Conservation (phyloP, 1,140 invertebrate genomes). For the Mycetomoellerius zeteki region DNA sequence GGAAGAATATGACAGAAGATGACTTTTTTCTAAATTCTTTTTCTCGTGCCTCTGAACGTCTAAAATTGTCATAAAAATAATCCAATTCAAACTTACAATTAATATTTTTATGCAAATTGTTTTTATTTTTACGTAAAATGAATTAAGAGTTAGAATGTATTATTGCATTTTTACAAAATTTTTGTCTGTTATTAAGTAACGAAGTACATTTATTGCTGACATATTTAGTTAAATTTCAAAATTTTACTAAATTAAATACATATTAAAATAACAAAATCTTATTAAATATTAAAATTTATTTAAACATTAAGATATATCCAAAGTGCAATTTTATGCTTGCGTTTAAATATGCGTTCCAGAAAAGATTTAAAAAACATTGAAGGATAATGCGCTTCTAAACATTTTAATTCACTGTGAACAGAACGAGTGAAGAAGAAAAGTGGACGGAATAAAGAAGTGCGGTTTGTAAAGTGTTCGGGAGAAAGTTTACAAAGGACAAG, state of each 20-base stretch:
- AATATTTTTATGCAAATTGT: slow-evolving; percentile 16
- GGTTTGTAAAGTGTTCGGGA: slow-evolving; percentile 28
- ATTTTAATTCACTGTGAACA: not conserved
- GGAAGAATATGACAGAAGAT: not conserved
- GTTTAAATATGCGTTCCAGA: not conserved
- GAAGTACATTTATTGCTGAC: not conserved
- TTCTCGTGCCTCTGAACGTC: not conserved
- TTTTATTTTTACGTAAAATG: not conserved
- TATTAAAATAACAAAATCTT: not conserved
- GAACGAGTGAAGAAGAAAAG: slow-evolving; percentile 17
- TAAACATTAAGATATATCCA: not conserved
- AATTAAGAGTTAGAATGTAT: not conserved
- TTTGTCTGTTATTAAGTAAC: not conserved
- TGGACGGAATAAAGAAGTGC: slow-evolving; percentile 4
- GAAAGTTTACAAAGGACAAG: slow-evolving; percentile 71
- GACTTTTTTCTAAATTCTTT: not conserved
- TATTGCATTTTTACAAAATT: no score
- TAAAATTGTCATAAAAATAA: not conserved
- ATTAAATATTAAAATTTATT: not conserved
- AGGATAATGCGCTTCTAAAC: not conserved
- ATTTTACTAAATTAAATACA: not conserved
- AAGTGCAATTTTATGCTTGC: not conserved
- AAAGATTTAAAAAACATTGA: not conserved
- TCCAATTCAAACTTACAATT: not conserved
- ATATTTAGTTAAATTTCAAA: not conserved